These are phyloP conservation scores for Aphidius colemani DNA, from an alignment of 2,888 invertebrate species.

Conservation along the genomic window DNA sequence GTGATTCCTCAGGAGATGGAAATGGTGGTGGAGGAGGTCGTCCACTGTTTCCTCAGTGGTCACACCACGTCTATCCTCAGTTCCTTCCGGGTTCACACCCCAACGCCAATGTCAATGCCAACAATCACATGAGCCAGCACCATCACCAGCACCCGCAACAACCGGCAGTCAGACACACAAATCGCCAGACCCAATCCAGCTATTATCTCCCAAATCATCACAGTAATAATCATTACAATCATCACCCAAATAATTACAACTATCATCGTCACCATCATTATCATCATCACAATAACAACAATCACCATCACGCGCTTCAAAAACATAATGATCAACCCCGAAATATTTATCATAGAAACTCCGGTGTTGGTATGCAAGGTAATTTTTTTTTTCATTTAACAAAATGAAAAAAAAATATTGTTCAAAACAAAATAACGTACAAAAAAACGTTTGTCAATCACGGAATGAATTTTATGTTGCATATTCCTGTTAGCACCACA, in stretches of 20 bases:
- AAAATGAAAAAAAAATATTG: slow-evolving; percentile 13
- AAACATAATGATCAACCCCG: slow-evolving; percentile 63
- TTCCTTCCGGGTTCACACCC: slow-evolving; percentile 91
- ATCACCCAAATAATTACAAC: slow-evolving; percentile 65
- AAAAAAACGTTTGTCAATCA: slow-evolving; percentile 35
- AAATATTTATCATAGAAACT: slow-evolving; percentile 67
- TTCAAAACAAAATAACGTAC: slow-evolving; percentile 8
- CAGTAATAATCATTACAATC: slow-evolving; percentile 64
- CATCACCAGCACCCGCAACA: slow-evolving; percentile 61
- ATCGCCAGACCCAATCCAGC: slow-evolving; percentile 59
- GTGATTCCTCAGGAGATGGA: slow-evolving; percentile 59
- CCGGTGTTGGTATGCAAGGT: slow-evolving; percentile 67
- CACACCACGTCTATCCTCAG: slow-evolving; percentile 92
- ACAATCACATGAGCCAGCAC: slow-evolving; percentile 62
- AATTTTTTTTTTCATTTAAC: slow-evolving; percentile 50
- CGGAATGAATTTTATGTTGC: slow-evolving; percentile 42
- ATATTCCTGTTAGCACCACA: slow-evolving; percentile 10
- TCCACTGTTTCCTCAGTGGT: slow-evolving; percentile 93
- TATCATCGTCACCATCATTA: slow-evolving; percentile 67
- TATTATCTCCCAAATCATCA: slow-evolving; percentile 64
- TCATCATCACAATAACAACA: slow-evolving; percentile 65
- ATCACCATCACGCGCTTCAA: slow-evolving; percentile 61
- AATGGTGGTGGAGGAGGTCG: slow-evolving; percentile 67
- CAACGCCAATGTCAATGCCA: slow-evolving; percentile 66
- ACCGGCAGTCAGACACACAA: slow-evolving; percentile 63